Percentiles rank a stretch among this genome's conserved stretches.
Evolutionary conservation across 2,888 invertebrate genomes (phyloP).

Genomic region (Latheticus oryzae): DNA sequence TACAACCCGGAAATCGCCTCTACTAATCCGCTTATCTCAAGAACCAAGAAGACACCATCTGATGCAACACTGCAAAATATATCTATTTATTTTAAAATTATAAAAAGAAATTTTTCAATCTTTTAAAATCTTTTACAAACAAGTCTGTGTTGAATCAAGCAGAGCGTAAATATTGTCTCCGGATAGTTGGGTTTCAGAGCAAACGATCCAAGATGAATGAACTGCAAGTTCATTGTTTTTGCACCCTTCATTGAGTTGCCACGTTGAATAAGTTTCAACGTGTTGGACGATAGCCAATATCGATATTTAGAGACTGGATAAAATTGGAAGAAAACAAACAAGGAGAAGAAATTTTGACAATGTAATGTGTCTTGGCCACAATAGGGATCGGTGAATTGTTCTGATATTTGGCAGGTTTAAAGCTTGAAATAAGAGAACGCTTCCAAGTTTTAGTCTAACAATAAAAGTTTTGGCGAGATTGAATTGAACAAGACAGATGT

Average conservation of each 20-base stretch:
- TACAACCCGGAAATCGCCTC: conserved; percentile 49
- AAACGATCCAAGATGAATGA: conserved; percentile 42
- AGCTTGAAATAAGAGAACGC: conserved; percentile 4
- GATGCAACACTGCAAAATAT: not conserved
- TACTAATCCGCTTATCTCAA: conserved; percentile 43
- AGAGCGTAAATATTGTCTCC: conserved; percentile 39
- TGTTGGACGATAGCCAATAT: conserved; percentile 31
- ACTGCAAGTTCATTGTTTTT: conserved; percentile 41
- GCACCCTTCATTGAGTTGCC: conserved; percentile 39
- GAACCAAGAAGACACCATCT: not conserved
- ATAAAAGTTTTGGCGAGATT: too few relatives aligned
- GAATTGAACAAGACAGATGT: not conserved
- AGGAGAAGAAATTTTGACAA: conserved; percentile 9
- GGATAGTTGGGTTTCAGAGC: conserved; percentile 36
- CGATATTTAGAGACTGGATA: conserved; percentile 14
- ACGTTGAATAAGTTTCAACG: conserved; percentile 31
- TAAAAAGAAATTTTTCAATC: not conserved
- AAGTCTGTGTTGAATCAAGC: conserved; percentile 22
- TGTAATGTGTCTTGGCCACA: conserved; percentile 23
- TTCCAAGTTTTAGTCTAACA: conserved; percentile 3
- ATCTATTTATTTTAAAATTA: conserved; percentile 1
- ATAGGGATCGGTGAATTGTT: conserved; percentile 11
- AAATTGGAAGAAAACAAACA: conserved; percentile 14
- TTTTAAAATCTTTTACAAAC: conserved; percentile 4
- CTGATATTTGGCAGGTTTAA: conserved; percentile 14